These are phyloP conservation scores for Nysson spinosus DNA, from an alignment of 2,888 invertebrate species.

Conservation along the genomic window DNA sequence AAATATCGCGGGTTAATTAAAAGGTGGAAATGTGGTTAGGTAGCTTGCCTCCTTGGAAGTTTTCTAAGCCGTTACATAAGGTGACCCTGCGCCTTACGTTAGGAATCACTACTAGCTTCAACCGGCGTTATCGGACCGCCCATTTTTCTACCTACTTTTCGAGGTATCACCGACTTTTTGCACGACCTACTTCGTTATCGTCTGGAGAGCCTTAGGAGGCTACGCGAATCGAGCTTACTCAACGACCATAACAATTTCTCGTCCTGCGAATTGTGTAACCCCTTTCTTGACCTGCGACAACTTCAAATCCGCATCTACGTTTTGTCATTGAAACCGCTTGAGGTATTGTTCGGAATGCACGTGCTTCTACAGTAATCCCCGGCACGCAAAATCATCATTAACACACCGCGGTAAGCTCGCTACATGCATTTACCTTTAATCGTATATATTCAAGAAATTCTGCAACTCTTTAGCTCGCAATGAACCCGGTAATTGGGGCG, in stretches of 20 bases:
- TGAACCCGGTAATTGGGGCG: too few species aligned
- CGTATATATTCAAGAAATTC: too few species aligned
- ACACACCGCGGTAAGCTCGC: too few species aligned
- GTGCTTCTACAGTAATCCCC: slow-evolving; percentile 4
- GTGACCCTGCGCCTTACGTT: slow-evolving; percentile 15
- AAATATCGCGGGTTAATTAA: slow-evolving; percentile 22
- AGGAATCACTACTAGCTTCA: slow-evolving; percentile 17
- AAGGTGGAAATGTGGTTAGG: slow-evolving; percentile 5
- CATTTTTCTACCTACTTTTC: slow-evolving; percentile 76
- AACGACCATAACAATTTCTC: slow-evolving; percentile 21
- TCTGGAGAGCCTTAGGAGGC: slow-evolving; percentile 34
- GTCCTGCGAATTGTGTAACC: slow-evolving; percentile 5
- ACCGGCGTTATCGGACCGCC: slow-evolving; percentile 65
- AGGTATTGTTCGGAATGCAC: slow-evolving; percentile 71
- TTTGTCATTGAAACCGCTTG: slow-evolving; percentile 73
- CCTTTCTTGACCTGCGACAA: slow-evolving; percentile 5
- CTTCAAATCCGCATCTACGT: slow-evolving; percentile 28
- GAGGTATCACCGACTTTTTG: slow-evolving; percentile 74
- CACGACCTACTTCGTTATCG: slow-evolving; percentile 74
- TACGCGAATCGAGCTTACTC: slow-evolving; percentile 2
- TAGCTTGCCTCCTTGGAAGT: neutral
- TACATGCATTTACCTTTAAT: too few species aligned
- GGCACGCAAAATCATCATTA: too few species aligned
- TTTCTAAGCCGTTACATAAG: slow-evolving; percentile 44
- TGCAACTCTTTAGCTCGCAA: too few species aligned